phyloP scores from a whole-genome alignment of 1,140 invertebrate species.

The Drosophila sechellia region DNA sequence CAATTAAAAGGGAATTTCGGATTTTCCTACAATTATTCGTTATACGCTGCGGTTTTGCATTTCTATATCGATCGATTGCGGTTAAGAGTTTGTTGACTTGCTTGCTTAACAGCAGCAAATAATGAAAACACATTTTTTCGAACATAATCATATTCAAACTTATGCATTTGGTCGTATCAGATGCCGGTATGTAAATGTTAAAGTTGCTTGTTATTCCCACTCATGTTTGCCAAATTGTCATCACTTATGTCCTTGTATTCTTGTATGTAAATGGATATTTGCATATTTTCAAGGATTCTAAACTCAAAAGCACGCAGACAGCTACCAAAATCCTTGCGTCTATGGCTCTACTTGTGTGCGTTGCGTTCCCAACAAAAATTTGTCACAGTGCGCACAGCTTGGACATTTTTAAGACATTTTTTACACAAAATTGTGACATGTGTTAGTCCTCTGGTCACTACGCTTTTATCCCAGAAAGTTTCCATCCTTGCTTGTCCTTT shows the following conservation, averaged over 20 bases:
- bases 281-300: conserved; percentile 65
- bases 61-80: conserved; percentile 54
- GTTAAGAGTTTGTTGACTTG: conserved; percentile 45
- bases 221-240: conserved; percentile 71
- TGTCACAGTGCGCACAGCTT: conserved; percentile 56
- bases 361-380: conserved; percentile 29
- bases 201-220: conserved; percentile 48
- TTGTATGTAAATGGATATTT: conserved; percentile 65
- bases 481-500: conserved; percentile 18
- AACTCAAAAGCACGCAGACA: conserved; percentile 48
- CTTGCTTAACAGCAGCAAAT: conserved; percentile 9
- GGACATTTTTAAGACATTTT: conserved; percentile 72
- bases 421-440: conserved; percentile 76
- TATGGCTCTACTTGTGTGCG: conserved; percentile 8
- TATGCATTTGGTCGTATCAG: conserved; percentile 19
- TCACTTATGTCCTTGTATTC: conserved; percentile 62
- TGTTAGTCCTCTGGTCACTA: conserved; percentile 60
- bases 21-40: conserved; percentile 54
- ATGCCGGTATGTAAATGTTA: conserved; percentile 20
- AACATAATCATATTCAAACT: conserved; percentile 39
- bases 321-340: conserved; percentile 55
- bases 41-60: conserved; percentile 44
- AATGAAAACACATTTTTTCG: conserved; percentile 24
- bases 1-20: conserved; percentile 72
- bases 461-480: conserved; percentile 1